Percentiles rank a stretch among this genome's conserved stretches.
phyloP scores from a whole-genome alignment of 2,797 vertebrate species.

The Buphagus erythrorhynchus region DNA sequence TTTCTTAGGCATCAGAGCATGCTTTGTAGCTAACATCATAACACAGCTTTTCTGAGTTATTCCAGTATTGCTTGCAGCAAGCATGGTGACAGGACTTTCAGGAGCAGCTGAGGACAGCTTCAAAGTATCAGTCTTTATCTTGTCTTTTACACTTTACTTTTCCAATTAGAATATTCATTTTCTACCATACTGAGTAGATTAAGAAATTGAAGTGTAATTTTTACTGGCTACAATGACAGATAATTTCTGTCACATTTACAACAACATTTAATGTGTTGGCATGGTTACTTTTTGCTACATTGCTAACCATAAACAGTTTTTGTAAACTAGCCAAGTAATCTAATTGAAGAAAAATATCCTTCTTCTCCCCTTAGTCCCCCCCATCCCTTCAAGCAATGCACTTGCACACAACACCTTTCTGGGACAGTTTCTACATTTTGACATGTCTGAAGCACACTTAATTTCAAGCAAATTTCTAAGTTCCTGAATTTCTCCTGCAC shows the following conservation, averaged over 20 bases:
- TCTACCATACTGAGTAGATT: constrained; percentile 3
- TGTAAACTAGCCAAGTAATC: background rate
- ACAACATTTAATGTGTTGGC: background rate
- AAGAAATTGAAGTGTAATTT: background rate
- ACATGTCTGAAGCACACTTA: background rate
- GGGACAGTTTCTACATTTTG: background rate
- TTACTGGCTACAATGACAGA: background rate
- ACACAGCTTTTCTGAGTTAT: background rate
- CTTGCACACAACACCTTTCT: background rate
- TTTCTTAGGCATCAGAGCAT: background rate
- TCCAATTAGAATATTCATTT: constrained; percentile 24
- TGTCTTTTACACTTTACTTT: constrained; percentile 28
- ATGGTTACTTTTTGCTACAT: constrained; percentile 21
- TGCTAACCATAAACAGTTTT: background rate
- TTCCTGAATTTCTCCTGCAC: background rate
- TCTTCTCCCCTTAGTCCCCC: accelerated
- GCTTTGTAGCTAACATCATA: background rate
- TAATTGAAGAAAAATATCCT: background rate
- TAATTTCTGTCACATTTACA: constrained; percentile 10
- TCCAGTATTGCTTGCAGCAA: background rate
- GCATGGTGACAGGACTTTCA: background rate
- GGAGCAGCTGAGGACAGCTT: background rate
- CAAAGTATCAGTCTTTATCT: constrained; percentile 6
- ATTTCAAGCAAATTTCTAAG: background rate
- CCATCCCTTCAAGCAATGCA: background rate